Base-by-base conservation (phyloP, 2,888 invertebrate species). In the Lydus trimaculatus region DNA sequence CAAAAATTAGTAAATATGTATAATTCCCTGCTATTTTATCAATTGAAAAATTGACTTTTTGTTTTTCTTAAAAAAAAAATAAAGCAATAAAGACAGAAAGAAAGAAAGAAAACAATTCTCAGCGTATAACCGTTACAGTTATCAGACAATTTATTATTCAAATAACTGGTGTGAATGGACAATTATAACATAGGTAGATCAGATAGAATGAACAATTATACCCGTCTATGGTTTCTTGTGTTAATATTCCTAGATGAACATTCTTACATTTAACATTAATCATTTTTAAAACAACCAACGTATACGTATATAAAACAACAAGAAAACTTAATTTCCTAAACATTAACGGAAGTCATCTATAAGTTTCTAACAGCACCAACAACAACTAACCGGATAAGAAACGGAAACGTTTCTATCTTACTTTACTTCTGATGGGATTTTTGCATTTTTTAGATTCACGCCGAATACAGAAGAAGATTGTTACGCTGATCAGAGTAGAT, bases 281-380 rank as follows among this genome's bases (percentile, higher is more conserved):
- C 43, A 43, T 43, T 43, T 43, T n/a, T n/a, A 43, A 17, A 43
- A 17, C n/a, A 43, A 17, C 43, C 43, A 39, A 39, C 39, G 1
- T 15, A 15, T 15, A 39, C n/a, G 11, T 11, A 36, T 13, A 11
- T 11, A 3, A 36, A 36, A 36, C 3, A 33, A 33, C n/a, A 39
- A 9, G 39, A 68, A 65, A 68, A 65, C 65, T 62, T 61, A 68
- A 68, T 68, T 65, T 68, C 58, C 68, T 61, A 61, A 43, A 43
- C 43, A 17, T 43, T 61, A 68, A 68, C 68, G 68, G 68, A 68
- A 68, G 68, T 68, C 68, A 68, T 68, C 68, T 68, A 58, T 68
- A 68, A 64, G 67, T 67, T 67, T 58, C 64, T 43, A 43, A 43
- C 43, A 43, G 36, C 36, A 43, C 5, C 43, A 43, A 33, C 33